Evolutionary conservation across 1,140 invertebrate genomes (phyloP), one percentile per base, ranked within the genome.

Genomic region (Himalopsyche phryganea): DNA sequence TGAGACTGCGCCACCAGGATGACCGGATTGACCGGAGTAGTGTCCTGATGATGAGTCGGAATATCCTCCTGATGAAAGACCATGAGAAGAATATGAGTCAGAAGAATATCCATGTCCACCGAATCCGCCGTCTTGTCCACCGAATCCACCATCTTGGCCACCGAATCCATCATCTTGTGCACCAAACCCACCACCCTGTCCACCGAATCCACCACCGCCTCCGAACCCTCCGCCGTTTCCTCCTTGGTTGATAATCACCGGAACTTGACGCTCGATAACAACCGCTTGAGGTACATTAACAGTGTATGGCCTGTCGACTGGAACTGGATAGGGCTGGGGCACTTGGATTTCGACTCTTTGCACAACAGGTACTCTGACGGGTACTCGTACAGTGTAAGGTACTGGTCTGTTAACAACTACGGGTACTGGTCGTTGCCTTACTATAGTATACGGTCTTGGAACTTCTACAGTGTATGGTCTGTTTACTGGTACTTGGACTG

Each of bases 391-490:
- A 15, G 79, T 78, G 20, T 76, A 74, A 6, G 78, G 79, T 0
- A 82, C 72, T 38, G 67, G 72, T 58, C 77, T 79, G 53, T 74
- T 73, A 4, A 77, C 77, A 1, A 71, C 41, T 13, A 71, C 73
- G 2, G 78, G 77, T 1, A 79, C 69, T 40, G 72, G 78, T 61
- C 78, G 77, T 38, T 74, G 71, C 11, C 80, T 75, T 14, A 73
- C 71, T 0, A 79, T 75, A 6, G 76, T 74, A 52, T 79, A 77
- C 2, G 78, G 73, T 50, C 74, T 72, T 32, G 79, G 73, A 6
- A 83, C 76, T 45, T 78, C 71, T 1, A 83, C 80, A 2, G 80
- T 74, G 47, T 78, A 77, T 0, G 80, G 81, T 36, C 75, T 74
- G 57, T 83, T 80, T 10, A 83, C 74, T 45, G 69, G 68, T 15